phyloP scores from a whole-genome alignment of 2,888 invertebrate species.

The Metalampra italica region DNA sequence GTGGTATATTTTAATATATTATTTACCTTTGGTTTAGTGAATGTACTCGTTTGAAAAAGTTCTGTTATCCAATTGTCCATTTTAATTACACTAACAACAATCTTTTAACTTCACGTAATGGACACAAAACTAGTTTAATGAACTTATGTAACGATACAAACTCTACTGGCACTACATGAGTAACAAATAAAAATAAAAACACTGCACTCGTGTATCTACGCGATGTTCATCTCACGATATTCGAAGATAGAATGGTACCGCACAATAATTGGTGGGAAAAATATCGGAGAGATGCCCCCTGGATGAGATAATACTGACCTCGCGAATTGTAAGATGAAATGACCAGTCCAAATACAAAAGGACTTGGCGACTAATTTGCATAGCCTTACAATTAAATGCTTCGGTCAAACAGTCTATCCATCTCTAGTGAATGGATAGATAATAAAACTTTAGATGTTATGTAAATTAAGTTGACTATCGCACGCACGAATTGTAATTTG shows the following conservation, averaged over 20 bases:
- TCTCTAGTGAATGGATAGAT: neutral
- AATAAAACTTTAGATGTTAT: neutral
- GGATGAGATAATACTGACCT: slow-evolving; percentile 38
- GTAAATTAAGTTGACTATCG: neutral
- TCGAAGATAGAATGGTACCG: slow-evolving; percentile 51
- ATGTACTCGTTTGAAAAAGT: slow-evolving; percentile 63
- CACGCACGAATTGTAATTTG: slow-evolving; percentile 1
- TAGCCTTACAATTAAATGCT: slow-evolving; percentile 25
- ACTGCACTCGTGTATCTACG: slow-evolving; percentile 11
- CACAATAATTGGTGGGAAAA: slow-evolving; percentile 53
- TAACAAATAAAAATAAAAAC: neutral
- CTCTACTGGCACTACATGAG: neutral
- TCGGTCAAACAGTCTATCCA: neutral
- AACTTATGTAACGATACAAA: neutral
- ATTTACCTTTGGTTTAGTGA: slow-evolving; percentile 61
- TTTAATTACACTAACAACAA: slow-evolving; percentile 8
- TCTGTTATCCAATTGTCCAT: slow-evolving; percentile 75
- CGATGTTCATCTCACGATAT: slow-evolving; percentile 58
- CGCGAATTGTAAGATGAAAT: slow-evolving; percentile 66
- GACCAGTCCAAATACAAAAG: slow-evolving; percentile 58
- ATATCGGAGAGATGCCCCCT: slow-evolving; percentile 69
- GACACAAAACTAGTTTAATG: neutral
- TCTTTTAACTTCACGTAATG: neutral
- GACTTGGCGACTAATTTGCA: slow-evolving; percentile 51
- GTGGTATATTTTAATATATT: too few relatives aligned